These are phyloP conservation scores for Tuta absoluta DNA, from an alignment of 2,888 invertebrate species.

Conservation along the genomic window DNA sequence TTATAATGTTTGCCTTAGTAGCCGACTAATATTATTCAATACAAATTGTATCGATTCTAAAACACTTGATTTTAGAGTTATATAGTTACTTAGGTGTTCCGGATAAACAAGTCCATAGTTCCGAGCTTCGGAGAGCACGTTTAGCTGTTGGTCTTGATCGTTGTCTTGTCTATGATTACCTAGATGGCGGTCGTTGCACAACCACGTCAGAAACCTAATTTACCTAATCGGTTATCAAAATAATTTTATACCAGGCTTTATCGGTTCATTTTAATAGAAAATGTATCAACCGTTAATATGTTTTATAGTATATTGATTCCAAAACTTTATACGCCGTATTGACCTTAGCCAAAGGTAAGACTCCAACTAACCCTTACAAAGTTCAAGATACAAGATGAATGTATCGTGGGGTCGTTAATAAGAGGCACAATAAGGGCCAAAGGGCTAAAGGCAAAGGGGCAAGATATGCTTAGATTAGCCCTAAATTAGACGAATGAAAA, in stretches of 20 bases:
- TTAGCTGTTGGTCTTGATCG: no score
- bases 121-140: no score
- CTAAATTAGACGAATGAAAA: slow-evolving; percentile 60
- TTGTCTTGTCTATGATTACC: no score
- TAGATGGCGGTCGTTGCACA: no score
- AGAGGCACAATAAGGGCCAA: slow-evolving; percentile 54
- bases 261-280: no score
- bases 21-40: slow-evolving; percentile 56
- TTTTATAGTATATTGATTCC: not conserved
- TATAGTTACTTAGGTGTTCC: no score
- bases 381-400: slow-evolving; percentile 46
- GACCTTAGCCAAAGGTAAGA: not conserved
- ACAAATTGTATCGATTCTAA: slow-evolving; percentile 43
- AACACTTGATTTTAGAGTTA: no score
- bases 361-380: slow-evolving; percentile 40
- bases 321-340: slow-evolving; percentile 4
- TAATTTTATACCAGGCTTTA: no score
- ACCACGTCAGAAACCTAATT: no score
- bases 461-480: slow-evolving; percentile 52
- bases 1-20: slow-evolving; percentile 71
- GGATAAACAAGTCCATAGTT: no score
- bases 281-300: no score
- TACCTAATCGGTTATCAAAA: no score
- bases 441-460: slow-evolving; percentile 46
- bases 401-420: slow-evolving; percentile 51